Conservation (phyloP, 2,113 vertebrate genomes). For the Coregonus clupeaformis region DNA sequence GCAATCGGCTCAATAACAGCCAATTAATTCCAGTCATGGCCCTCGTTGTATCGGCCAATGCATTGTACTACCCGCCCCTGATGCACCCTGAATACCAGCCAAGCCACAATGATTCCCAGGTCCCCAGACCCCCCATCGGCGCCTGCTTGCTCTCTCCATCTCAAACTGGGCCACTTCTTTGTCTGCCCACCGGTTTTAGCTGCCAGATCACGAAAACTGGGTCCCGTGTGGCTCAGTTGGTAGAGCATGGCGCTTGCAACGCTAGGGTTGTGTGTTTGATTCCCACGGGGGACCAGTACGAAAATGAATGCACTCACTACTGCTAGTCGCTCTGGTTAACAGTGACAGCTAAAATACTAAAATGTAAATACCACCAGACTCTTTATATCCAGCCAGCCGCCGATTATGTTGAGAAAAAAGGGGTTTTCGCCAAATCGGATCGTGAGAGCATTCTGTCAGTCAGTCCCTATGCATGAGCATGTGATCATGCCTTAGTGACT, state of each 20-base stretch:
- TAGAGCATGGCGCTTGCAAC: too few relatives aligned
- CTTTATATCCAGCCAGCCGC: constrained; percentile 20
- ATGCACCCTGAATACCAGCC: constrained; percentile 71
- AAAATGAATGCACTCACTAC: too few relatives aligned
- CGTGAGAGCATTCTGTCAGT: not conserved
- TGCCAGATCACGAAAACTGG: constrained; percentile 20
- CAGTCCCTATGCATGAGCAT: not conserved
- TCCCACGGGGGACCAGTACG: too few relatives aligned
- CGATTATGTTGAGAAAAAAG: constrained; percentile 22
- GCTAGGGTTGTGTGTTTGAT: too few relatives aligned
- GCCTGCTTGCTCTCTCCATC: constrained; percentile 41
- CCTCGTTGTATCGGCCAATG: constrained; percentile 53
- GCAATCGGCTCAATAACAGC: constrained; percentile 69
- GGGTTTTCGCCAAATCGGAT: not conserved
- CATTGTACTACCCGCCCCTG: constrained; percentile 57
- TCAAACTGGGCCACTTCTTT: constrained; percentile 56
- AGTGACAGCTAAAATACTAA: too few relatives aligned
- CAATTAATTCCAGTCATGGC: constrained; percentile 77
- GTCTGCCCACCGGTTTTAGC: constrained; percentile 38
- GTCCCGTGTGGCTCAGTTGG: too few relatives aligned
- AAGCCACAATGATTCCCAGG: constrained; percentile 62
- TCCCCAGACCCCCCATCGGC: constrained; percentile 60
- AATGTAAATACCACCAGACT: constrained; percentile 6
- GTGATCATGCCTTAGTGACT: constrained; percentile 12
- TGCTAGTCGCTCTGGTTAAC: too few relatives aligned